Evolutionary conservation across 2,797 vertebrate genomes (phyloP).

Genomic region (Gymnopithys bicolor): DNA sequence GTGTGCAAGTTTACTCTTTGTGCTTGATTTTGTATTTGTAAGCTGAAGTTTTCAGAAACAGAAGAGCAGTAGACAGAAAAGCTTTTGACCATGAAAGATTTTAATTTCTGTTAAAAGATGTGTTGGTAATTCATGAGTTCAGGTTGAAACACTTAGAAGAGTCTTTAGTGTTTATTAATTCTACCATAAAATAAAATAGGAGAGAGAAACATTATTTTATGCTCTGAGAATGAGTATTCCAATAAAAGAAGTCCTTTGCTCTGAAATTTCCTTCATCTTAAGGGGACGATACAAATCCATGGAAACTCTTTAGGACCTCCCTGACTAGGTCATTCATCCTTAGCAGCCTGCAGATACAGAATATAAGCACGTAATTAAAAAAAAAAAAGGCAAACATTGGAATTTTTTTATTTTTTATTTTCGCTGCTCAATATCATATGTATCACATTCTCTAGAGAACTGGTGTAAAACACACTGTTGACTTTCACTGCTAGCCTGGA

Average conservation of each 20-base stretch:
- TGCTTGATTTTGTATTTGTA: neutral
- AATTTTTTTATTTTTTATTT: neutral
- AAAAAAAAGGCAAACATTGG: neutral
- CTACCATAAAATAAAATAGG: neutral
- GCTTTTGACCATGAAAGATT: neutral
- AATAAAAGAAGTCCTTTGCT: neutral
- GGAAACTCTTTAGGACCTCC: neutral
- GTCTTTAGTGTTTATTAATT: neutral
- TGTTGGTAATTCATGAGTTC: neutral
- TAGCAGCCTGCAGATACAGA: neutral
- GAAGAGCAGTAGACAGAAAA: neutral
- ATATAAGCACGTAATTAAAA: neutral
- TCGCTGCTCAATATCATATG: neutral
- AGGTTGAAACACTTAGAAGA: neutral
- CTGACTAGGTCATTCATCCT: neutral
- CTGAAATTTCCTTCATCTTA: neutral
- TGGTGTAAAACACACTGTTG: neutral
- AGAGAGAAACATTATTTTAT: neutral
- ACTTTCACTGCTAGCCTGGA: neutral
- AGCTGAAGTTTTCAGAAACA: neutral
- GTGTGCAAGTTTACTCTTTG: neutral
- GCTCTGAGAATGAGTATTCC: neutral
- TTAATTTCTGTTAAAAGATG: neutral
- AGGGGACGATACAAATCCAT: neutral
- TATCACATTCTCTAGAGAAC: neutral